A percentile compares a stretch with the other conserved stretches of the same genome.
phyloP scores from a whole-genome alignment of 2,888 invertebrate species.

The Nomada hirtipes region DNA sequence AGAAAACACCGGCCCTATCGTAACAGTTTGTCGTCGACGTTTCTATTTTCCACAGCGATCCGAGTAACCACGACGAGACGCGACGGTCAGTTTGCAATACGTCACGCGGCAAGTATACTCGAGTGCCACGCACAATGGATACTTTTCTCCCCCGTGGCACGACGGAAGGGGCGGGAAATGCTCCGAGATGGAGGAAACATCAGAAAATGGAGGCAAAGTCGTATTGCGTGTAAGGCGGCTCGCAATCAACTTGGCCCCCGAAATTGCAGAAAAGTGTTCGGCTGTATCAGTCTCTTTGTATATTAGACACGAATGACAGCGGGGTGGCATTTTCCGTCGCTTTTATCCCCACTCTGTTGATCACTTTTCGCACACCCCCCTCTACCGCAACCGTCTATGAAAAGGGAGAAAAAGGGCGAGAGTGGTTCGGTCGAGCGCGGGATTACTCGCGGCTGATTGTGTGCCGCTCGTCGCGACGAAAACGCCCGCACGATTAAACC shows the following conservation, averaged over 20 bases:
- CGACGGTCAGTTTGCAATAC: constrained; percentile 14
- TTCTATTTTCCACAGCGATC: constrained; percentile 5
- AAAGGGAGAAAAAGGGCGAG: not conserved
- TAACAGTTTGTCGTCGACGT: not conserved
- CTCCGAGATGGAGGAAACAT: not conserved
- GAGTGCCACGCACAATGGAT: not conserved
- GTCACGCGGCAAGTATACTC: not conserved
- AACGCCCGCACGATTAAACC: constrained; percentile 63
- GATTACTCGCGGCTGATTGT: constrained; percentile 61
- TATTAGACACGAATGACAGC: constrained; percentile 44
- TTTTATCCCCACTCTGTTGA: constrained; percentile 42
- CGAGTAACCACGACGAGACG: not conserved
- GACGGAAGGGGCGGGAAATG: constrained; percentile 10
- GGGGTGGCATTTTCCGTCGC: constrained; percentile 39
- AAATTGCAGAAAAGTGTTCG: constrained; percentile 54
- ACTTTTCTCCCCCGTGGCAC: not conserved
- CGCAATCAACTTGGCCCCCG: constrained; percentile 34
- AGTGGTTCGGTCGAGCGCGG: constrained; percentile 36
- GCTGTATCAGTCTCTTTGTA: constrained; percentile 52
- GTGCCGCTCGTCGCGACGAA: constrained; percentile 42
- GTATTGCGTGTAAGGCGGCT: constrained; percentile 23
- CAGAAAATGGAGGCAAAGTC: not conserved
- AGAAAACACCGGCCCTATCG: constrained; percentile 15
- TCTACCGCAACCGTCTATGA: constrained; percentile 8
- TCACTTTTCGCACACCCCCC: constrained; percentile 13